Percentiles rank a stretch among this genome's conserved stretches.
Conservation (phyloP, 2,113 vertebrate species). For the Xiphophorus couchianus region DNA sequence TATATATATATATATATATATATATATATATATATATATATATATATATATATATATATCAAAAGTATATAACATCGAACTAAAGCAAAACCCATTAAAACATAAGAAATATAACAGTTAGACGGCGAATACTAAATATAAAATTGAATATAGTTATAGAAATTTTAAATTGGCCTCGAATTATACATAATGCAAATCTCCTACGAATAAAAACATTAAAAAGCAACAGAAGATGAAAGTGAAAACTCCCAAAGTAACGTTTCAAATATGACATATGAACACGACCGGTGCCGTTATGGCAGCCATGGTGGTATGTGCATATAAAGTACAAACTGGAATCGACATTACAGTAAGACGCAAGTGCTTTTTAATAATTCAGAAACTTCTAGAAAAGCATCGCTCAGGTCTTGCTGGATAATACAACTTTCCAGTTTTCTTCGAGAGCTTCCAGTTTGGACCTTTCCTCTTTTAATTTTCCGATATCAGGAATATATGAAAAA, state of each 20-base stretch:
- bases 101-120: background rate
- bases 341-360: background rate
- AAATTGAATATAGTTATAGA: background rate
- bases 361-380: background rate
- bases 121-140: background rate
- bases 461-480: background rate
- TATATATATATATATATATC: too few species aligned
- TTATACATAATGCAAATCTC: background rate
- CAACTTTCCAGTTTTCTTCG: background rate
- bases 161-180: background rate
- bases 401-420: background rate
- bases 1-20: too few species aligned
- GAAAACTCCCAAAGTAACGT: background rate
- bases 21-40: too few species aligned
- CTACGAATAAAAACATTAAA: background rate
- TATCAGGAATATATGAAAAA: too few species aligned
- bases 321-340: background rate
- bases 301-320: background rate
- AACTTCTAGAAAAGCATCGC: background rate
- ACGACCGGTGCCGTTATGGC: background rate
- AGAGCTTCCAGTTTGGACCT: background rate
- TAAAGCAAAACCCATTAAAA: background rate
- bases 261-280: background rate
- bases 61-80: background rate
- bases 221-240: background rate